Conservation (phyloP, 1,140 invertebrate genomes). For the Drosophila tropicalis region DNA sequence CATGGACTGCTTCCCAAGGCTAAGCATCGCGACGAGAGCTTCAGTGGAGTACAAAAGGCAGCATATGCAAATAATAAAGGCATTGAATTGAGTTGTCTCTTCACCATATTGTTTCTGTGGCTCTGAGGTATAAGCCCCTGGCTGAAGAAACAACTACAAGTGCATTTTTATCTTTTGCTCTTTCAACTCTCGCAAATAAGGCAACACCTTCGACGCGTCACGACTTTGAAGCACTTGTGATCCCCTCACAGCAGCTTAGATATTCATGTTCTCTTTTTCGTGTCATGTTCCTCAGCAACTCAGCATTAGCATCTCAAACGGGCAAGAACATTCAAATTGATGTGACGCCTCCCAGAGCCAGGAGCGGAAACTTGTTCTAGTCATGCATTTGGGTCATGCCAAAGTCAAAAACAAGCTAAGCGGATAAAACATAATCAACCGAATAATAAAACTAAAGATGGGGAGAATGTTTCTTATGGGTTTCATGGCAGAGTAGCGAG, state of each 20-base stretch:
- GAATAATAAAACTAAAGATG: background rate
- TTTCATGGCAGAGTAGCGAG: constrained; percentile 22
- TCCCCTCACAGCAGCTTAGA: constrained; percentile 42
- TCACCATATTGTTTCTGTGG: constrained; percentile 20
- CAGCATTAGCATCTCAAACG: constrained; percentile 67
- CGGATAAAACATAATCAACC: constrained; percentile 26
- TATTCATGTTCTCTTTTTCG: constrained; percentile 42
- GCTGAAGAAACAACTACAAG: constrained; percentile 39
- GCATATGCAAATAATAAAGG: constrained; percentile 39
- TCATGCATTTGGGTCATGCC: constrained; percentile 60
- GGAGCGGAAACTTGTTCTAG: constrained; percentile 34
- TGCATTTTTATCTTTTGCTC: constrained; percentile 29
- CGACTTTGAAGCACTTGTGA: constrained; percentile 38
- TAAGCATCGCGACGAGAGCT: constrained; percentile 31
- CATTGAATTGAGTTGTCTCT: constrained; percentile 19
- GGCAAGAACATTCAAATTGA: constrained; percentile 61
- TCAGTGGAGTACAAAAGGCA: background rate
- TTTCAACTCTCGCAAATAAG: constrained; percentile 36
- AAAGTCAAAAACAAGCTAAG: constrained; percentile 16
- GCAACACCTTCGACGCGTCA: constrained; percentile 50
- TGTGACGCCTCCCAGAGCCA: constrained; percentile 37
- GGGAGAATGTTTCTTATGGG: background rate
- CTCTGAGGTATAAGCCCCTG: constrained; percentile 23
- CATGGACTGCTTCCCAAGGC: constrained; percentile 25
- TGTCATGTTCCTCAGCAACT: background rate